Conservation (phyloP, 2,888 invertebrate genomes). For the Junonia oenone region DNA sequence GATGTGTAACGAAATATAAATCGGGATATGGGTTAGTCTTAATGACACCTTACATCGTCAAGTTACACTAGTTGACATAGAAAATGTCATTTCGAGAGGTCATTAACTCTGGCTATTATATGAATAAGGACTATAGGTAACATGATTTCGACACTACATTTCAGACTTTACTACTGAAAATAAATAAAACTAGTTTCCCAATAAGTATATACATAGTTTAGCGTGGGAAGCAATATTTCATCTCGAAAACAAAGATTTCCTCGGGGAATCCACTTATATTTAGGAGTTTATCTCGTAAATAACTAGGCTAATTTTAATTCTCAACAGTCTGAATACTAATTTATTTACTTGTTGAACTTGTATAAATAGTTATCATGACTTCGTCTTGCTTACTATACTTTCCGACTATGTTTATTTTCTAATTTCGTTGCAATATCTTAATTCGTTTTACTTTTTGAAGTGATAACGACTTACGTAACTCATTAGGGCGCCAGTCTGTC, state of each 20-base stretch:
- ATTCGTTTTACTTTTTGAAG: no score
- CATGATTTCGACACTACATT: background rate
- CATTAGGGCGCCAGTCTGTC: no score
- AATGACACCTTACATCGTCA: no score
- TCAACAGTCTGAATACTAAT: background rate
- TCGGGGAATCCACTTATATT: background rate
- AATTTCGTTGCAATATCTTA: no score
- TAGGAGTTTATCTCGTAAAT: background rate
- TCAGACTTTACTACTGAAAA: background rate
- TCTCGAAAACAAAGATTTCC: background rate
- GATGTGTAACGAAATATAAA: no score
- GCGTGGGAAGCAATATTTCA: background rate
- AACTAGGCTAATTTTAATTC: background rate
- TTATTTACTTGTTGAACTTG: background rate
- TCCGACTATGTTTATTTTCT: background rate
- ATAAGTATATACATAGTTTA: background rate
- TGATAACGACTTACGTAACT: no score
- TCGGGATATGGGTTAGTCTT: no score
- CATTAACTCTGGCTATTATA: no score
- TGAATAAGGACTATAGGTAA: no score
- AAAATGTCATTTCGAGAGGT: no score
- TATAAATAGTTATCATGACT: background rate
- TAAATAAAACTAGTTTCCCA: background rate
- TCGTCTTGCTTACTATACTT: background rate
- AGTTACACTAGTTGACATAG: no score